Evolutionary conservation across 2,797 vertebrate species (phyloP).

Genomic region (Enteromius unitaeniatus): DNA sequence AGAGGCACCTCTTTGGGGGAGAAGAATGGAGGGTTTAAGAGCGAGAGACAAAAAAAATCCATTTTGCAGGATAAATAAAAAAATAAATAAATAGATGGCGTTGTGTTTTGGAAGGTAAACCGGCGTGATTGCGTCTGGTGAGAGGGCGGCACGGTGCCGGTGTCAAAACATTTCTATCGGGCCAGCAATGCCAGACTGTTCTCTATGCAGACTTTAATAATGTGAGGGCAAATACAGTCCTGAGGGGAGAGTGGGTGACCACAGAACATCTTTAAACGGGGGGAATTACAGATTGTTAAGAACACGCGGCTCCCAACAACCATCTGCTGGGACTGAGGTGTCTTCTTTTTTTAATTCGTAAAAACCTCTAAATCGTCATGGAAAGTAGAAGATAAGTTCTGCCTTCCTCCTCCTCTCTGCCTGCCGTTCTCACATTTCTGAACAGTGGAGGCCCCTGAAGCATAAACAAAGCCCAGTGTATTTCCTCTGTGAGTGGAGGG

Average conservation of each 20-base stretch:
- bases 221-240: constrained; percentile 53
- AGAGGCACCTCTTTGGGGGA: constrained; percentile 82
- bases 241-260: constrained; percentile 53
- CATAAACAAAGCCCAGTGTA: constrained; percentile 76
- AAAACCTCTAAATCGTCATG: constrained; percentile 40
- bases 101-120: constrained; percentile 66
- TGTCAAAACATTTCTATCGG: constrained; percentile 53
- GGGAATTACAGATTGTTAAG: constrained; percentile 51
- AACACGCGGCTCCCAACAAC: constrained; percentile 39
- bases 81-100: constrained; percentile 79
- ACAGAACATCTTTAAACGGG: constrained; percentile 45
- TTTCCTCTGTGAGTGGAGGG: constrained; percentile 68
- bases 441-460: constrained; percentile 73
- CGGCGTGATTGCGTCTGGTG: constrained; percentile 72
- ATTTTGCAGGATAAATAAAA: constrained; percentile 79
- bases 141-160: constrained; percentile 69
- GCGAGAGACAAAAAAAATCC: constrained; percentile 71
- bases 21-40: constrained; percentile 84
- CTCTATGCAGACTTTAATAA: constrained; percentile 65
- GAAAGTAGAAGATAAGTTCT: constrained; percentile 50
- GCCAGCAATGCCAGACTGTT: constrained; percentile 72
- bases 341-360: constrained; percentile 17
- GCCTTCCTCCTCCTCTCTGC: constrained; percentile 5
- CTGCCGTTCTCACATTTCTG: constrained; percentile 23
- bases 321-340: constrained; percentile 46